Conservation (phyloP, 2,888 invertebrate genomes). For the Elegia similella region DNA sequence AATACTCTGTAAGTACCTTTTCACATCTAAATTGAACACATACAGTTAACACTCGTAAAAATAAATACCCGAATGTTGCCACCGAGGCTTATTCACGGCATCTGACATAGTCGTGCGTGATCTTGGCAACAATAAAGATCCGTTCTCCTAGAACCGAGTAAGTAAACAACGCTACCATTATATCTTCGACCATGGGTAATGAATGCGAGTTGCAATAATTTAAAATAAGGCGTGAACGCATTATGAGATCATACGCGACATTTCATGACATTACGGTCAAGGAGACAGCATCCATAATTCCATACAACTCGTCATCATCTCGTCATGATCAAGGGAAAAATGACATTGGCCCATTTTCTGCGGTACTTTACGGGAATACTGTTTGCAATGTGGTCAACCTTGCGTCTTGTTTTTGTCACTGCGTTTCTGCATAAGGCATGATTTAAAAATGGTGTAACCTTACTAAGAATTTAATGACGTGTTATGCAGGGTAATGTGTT, state of each 20-base stretch:
- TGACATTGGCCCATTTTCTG: background rate
- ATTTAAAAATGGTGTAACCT: slow-evolving; percentile 18
- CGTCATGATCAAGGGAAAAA: slow-evolving; percentile 17
- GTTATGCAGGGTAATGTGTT: background rate
- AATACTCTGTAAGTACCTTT: too few relatives aligned
- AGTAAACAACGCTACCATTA: background rate
- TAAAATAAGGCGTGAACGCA: background rate
- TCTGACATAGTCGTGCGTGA: too few relatives aligned
- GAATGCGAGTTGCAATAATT: background rate
- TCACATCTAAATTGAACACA: too few relatives aligned
- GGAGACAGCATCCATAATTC: slow-evolving; percentile 29
- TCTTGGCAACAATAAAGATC: too few relatives aligned
- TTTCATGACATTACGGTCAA: slow-evolving; percentile 38
- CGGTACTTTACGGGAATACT: background rate
- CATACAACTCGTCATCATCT: slow-evolving; percentile 20
- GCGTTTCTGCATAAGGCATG: slow-evolving; percentile 16
- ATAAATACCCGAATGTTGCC: too few relatives aligned
- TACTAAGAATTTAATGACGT: background rate
- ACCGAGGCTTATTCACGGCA: too few relatives aligned
- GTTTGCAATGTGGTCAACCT: slow-evolving; percentile 4
- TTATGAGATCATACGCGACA: slow-evolving; percentile 24
- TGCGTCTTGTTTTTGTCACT: slow-evolving; percentile 18
- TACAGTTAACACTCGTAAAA: too few relatives aligned
- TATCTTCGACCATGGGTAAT: background rate
- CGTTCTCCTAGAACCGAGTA: too few relatives aligned